Evolutionary conservation across 2,797 vertebrate species (phyloP), one percentile per base, ranked within the genome.

Genomic region (Coccyzus lansbergi): DNA sequence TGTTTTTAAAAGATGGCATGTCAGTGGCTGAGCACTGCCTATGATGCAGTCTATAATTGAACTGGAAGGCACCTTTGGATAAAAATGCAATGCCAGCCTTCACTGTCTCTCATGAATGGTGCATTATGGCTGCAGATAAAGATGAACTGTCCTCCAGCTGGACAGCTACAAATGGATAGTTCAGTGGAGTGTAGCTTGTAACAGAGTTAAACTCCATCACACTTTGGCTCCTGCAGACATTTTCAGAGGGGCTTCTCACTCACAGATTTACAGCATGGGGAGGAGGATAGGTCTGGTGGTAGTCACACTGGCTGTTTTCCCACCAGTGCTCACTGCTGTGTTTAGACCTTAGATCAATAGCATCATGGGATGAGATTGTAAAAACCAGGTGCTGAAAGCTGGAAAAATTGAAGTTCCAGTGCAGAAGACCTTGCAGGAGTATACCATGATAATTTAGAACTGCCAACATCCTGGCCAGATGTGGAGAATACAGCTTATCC

Each of bases 41-140:
- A 0, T 44, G 44, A 46, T 59, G n/a, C 33, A 52, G 42, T 29
- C 38, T 63, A 0, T 67, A 70, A 68, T 0, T 79, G 83, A 88
- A 55, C 58, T 67, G 83, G 72, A 83, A 93, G 53, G 55, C 86
- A 68, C 42, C 38, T 79, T 90, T 48, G 79, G 63, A 55, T 69
- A 62, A 58, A 75, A 79, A 33, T 25, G 58, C 53, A 78, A 59
- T 42, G 36, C 65, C 83, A 83, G 65, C 19, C 69, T 58, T 16
- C 46, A 53, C 76, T 29, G 56, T 53, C 80, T 78, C 78, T 65
- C 74, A 62, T 56, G 42, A 60, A 44, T 10, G 34, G 16, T 67
- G 68, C 15, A 7, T 80, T 90, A 56, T 58, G 5, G 2, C 62
- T 60, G 2, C 49, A 78, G 49, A 31, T 62, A 22, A 14, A 81